Base-by-base conservation (phyloP, 2,797 vertebrate species). In the Coilia nasus region DNA sequence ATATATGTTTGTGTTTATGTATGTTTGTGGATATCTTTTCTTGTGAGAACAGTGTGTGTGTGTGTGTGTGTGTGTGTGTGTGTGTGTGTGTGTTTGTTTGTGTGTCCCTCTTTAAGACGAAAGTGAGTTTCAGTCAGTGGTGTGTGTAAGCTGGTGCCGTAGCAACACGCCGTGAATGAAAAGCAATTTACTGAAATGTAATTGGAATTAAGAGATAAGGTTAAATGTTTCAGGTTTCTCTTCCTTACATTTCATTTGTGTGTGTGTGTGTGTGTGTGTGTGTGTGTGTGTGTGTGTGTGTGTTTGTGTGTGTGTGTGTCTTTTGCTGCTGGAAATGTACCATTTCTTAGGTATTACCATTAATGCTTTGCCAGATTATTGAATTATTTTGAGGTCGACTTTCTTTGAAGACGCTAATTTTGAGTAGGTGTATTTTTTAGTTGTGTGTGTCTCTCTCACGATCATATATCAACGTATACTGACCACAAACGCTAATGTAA, bases 141-240 rank as follows among this genome's bases (percentile, higher is more conserved):
- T 89, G 87, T 87, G 87, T 91, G 88, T 89, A 89, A 92, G 87
- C 84, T 86, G 81, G 84, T 83, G 85, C 83, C 89, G 88, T 71
- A 41, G 82, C 81, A 87, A 87, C 90, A 91, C 82, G 83, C 83
- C 88, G 86, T 88, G 86, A 92, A 93, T 90, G 82, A 83, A 86
- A 93, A 92, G 88, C 89, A 90, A 90, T 91, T 92, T 91, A 83
- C 82, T 85, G 83, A 81, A 88, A 91, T 91, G 92, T 92, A 92
- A 92, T 92, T 92, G 87, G 87, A 92, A 89, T 54, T 80, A 89
- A 90, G 86, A 82, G 89, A 92, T 90, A 89, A 92, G 85, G 71
- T 82, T 10, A 41, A 86, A 82, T 87, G 82, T 89, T 85, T 87
- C 87, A 87, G 87, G 88, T 89, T 86, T 84, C n/a, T 14, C 75